These are phyloP conservation scores for Hycleus phaleratus DNA, from an alignment of 1,140 invertebrate species.

Conservation along the genomic window DNA sequence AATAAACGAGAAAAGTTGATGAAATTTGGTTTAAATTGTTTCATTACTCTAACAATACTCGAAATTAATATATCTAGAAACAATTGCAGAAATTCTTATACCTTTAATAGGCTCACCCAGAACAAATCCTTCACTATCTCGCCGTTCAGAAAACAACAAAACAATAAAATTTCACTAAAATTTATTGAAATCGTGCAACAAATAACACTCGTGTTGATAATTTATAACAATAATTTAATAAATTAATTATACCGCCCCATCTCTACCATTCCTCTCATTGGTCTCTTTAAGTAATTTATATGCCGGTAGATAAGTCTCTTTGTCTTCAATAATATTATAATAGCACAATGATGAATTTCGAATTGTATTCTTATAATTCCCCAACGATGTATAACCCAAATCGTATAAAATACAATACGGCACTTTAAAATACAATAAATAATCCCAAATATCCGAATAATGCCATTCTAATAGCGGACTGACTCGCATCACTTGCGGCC, in stretches of 20 bases:
- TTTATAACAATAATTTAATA: no score
- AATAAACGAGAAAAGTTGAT: constrained; percentile 37
- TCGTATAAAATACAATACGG: constrained; percentile 89
- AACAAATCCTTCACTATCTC: no score
- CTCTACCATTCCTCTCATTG: constrained; percentile 66
- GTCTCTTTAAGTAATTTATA: constrained; percentile 62
- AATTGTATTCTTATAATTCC: constrained; percentile 65
- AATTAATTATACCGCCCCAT: neutral
- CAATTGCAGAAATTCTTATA: no score
- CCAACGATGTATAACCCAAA: constrained; percentile 82
- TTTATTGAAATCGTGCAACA: no score
- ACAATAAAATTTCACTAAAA: no score
- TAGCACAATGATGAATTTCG: constrained; percentile 67
- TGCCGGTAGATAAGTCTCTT: constrained; percentile 65
- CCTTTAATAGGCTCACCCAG: no score
- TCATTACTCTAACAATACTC: no score
- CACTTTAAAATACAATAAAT: constrained; percentile 65
- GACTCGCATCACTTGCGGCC: constrained; percentile 82
- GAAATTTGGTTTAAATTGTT: no score
- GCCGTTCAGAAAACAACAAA: no score
- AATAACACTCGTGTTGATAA: no score
- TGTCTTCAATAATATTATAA: constrained; percentile 41
- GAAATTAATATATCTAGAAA: no score
- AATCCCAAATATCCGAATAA: constrained; percentile 85
- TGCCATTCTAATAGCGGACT: constrained; percentile 85